phyloP scores from a whole-genome alignment of 1,140 invertebrate genomes.

The Neodiprion fabricii region DNA sequence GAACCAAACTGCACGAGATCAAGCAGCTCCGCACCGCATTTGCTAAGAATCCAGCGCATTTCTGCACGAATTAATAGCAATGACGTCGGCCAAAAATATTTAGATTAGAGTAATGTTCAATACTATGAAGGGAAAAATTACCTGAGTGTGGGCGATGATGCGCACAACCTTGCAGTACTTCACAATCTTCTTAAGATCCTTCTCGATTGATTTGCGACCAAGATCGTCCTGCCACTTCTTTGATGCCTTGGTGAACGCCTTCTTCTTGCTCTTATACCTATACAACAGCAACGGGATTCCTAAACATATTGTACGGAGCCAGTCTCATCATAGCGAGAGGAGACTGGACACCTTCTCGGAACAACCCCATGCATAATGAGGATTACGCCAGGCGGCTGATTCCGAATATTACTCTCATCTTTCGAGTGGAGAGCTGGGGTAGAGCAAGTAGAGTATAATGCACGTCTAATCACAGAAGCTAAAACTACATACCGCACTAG shows the following conservation, averaged over 20 bases:
- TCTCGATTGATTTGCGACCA: conserved; percentile 96
- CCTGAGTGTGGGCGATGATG: conserved; percentile 97
- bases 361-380: conserved; percentile 26
- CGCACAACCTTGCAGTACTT: conserved; percentile 98
- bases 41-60: conserved; percentile 8
- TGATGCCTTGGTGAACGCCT: conserved; percentile 98
- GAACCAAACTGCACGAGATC: conserved; percentile 43
- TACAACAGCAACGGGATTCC: conserved; percentile 40
- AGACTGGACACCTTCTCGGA: conserved; percentile 43
- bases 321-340: conserved; percentile 48
- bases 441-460: background rate
- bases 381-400: conserved; percentile 28
- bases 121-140: conserved; percentile 51
- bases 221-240: conserved; percentile 99
- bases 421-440: conserved; percentile 50
- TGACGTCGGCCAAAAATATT: background rate
- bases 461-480: background rate
- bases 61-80: conserved; percentile 17
- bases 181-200: conserved; percentile 95
- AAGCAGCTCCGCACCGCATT: conserved; percentile 48
- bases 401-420: conserved; percentile 47
- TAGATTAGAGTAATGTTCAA: conserved; percentile 42
- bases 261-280: conserved; percentile 99
- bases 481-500: conserved; percentile 14
- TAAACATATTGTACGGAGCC: conserved; percentile 38